Evolutionary conservation across 2,113 vertebrate genomes (phyloP).

Genomic region (Chaetodon auriga): DNA sequence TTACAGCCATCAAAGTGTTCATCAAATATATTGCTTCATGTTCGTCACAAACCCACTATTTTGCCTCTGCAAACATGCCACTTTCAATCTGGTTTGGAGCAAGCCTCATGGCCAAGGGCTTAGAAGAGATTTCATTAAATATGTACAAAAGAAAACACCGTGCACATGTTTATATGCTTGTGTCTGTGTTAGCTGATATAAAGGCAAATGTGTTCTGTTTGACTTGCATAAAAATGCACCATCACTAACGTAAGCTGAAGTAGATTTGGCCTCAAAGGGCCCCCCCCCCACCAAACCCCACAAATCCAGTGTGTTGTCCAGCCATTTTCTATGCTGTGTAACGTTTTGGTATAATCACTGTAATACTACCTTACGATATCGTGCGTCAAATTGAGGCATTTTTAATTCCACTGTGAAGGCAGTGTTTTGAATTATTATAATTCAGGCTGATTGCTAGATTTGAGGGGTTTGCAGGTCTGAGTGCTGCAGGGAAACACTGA

Average conservation of each 20-base stretch:
- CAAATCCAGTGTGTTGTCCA: conserved; percentile 53
- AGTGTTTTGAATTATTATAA: conserved; percentile 5
- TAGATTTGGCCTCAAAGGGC: conserved; percentile 25
- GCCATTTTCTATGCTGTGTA: not conserved
- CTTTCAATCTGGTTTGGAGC: conserved; percentile 27
- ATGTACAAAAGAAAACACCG: not conserved
- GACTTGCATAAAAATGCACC: conserved; percentile 52
- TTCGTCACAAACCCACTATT: not conserved
- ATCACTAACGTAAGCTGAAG: conserved; percentile 54
- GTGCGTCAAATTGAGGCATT: not conserved
- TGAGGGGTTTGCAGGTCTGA: conserved; percentile 52
- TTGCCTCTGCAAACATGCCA: conserved; percentile 12
- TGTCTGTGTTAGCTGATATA: conserved; percentile 32
- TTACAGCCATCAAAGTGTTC: not conserved
- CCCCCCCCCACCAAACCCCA: not conserved
- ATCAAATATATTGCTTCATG: not conserved
- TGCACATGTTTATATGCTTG: conserved; percentile 28
- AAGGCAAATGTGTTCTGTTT: conserved; percentile 37
- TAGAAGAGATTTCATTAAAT: not conserved
- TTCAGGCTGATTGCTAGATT: conserved; percentile 51
- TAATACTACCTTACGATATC: not conserved
- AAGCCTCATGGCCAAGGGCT: not conserved
- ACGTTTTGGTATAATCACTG: not conserved
- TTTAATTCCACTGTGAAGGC: not conserved
- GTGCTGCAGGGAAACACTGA: conserved; percentile 27